Percentiles rank a stretch among this genome's conserved stretches.
phyloP scores from a whole-genome alignment of 2,888 invertebrate genomes.

The Acrobasis consociella region DNA sequence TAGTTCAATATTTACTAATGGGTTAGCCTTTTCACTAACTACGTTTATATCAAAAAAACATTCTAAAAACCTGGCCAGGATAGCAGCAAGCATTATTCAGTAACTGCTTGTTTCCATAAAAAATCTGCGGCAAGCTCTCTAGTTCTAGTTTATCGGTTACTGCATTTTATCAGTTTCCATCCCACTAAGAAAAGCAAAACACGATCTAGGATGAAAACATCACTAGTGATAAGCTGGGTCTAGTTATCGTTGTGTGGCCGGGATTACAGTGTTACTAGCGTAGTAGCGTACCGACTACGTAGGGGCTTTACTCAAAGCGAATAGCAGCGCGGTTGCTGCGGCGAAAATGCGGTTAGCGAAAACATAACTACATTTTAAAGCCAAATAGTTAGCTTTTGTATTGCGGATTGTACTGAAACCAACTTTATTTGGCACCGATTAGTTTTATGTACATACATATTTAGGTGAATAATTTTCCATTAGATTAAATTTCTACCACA shows the following conservation, averaged over 20 bases:
- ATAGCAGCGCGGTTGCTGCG: not conserved
- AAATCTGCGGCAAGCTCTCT: not conserved
- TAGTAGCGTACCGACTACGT: not conserved
- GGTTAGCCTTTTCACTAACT: too few relatives aligned
- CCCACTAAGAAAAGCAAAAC: not conserved
- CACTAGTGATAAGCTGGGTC: conserved; percentile 7
- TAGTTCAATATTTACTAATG: too few relatives aligned
- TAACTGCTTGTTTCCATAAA: too few relatives aligned
- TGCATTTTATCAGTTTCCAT: not conserved
- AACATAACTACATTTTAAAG: conserved; percentile 1
- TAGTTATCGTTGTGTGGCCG: conserved; percentile 1
- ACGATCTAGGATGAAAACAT: not conserved
- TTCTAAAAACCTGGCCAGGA: too few relatives aligned
- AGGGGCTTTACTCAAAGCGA: conserved; percentile 13
- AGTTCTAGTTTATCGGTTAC: not conserved
- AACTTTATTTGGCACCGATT: not conserved
- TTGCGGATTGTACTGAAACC: not conserved
- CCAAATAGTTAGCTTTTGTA: not conserved
- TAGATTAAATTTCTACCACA: not conserved
- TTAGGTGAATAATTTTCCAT: not conserved
- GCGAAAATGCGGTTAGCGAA: conserved; percentile 3
- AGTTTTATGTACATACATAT: too few relatives aligned
- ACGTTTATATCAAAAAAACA: too few relatives aligned
- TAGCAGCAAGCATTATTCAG: too few relatives aligned
- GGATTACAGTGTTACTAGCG: conserved; percentile 12